Conservation (phyloP, 2,113 vertebrate species). For the Sceloporus undulatus region DNA sequence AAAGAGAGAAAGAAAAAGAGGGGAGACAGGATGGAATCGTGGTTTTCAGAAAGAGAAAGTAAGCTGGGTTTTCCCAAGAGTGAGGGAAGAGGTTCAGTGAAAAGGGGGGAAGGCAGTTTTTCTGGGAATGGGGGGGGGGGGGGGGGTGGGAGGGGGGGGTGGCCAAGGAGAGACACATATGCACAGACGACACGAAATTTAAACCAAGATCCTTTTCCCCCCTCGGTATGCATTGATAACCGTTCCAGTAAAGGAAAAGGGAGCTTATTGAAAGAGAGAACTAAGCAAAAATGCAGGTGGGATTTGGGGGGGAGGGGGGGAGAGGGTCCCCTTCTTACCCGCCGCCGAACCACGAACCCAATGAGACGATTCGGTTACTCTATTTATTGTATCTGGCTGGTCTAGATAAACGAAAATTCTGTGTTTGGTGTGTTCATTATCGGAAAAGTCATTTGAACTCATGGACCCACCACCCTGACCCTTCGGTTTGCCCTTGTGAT, state of each 20-base stretch:
- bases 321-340: background rate
- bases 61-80: background rate
- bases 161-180: constrained; percentile 67
- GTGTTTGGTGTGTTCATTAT: constrained; percentile 90
- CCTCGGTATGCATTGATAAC: constrained; percentile 73
- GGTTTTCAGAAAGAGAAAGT: background rate
- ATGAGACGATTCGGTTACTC: constrained; percentile 73
- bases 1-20: background rate
- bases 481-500: background rate
- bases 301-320: background rate
- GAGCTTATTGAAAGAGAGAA: background rate
- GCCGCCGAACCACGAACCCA: constrained; percentile 57
- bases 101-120: too few species aligned
- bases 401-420: constrained; percentile 87
- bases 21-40: background rate
- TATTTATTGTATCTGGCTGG: constrained; percentile 95
- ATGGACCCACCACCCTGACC: background rate
- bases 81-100: constrained; percentile 19
- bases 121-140: background rate
- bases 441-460: constrained; percentile 85
- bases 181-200: constrained; percentile 89
- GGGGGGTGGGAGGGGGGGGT: background rate
- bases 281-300: background rate
- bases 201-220: constrained; percentile 68
- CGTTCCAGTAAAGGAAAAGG: constrained; percentile 54